Percentiles rank a stretch among this genome's conserved stretches.
Conservation (phyloP, 2,113 vertebrate genomes). For the Podarcis raffonei region DNA sequence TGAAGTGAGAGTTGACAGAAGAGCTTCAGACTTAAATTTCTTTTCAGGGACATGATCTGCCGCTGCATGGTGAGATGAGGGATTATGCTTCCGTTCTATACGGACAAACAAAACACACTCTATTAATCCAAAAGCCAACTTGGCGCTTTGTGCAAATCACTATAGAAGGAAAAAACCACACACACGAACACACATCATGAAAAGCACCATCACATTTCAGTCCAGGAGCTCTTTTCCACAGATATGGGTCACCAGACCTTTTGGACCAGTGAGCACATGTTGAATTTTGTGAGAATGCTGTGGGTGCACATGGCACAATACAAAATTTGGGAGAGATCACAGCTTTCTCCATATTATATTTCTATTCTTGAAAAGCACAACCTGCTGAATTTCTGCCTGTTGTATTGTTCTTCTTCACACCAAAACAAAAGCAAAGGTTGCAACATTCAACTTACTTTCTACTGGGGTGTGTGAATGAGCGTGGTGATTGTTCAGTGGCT, state of each 20-base stretch:
- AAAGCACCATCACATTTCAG: slow-evolving; percentile 12
- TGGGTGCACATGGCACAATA: not conserved
- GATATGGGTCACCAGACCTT: not conserved
- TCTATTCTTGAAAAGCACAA: not conserved
- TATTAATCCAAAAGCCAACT: slow-evolving; percentile 25
- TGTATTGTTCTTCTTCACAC: not conserved
- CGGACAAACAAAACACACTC: slow-evolving; percentile 34
- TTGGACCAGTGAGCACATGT: not conserved
- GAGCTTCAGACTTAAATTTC: slow-evolving; percentile 99
- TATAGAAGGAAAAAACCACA: not conserved
- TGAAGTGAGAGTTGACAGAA: slow-evolving; percentile 95
- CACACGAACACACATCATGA: not conserved
- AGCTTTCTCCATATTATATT: too few relatives aligned
- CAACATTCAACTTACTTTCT: slow-evolving; percentile 86
- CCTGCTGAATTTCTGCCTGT: too few relatives aligned
- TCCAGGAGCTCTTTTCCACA: not conserved
- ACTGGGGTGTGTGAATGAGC: slow-evolving; percentile 91
- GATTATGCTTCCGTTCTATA: slow-evolving; percentile 95
- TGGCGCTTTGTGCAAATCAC: slow-evolving; percentile 3
- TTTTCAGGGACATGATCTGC: slow-evolving; percentile 96
- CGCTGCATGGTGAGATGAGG: slow-evolving; percentile 89
- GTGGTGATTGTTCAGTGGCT: slow-evolving; percentile 98
- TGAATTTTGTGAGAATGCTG: not conserved
- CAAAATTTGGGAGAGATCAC: not conserved
- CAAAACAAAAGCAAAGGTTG: not conserved